Conservation (phyloP, 35 echinoderm and acorn worm species). For the Acanthaster planci region DNA sequence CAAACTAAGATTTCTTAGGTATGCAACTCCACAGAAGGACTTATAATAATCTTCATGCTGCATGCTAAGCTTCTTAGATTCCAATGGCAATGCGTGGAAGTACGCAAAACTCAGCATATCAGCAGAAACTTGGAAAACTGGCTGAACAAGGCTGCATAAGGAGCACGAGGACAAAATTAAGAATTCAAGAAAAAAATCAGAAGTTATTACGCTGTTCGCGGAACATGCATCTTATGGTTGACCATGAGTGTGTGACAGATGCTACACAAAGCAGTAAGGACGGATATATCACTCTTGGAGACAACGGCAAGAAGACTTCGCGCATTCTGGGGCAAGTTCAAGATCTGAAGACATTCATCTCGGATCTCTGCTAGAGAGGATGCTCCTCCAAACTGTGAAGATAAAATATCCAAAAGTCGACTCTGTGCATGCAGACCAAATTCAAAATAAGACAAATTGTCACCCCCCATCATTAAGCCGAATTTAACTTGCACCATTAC, state of each 20-base stretch:
- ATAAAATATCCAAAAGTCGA: not conserved
- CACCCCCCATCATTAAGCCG: too few relatives aligned
- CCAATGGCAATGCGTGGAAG: too few relatives aligned
- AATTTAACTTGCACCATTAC: too few relatives aligned
- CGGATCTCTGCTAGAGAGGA: conserved; percentile 60
- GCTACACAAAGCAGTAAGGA: conserved; percentile 62
- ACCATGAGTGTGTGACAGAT: conserved; percentile 83
- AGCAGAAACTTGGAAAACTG: too few relatives aligned
- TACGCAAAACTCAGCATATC: too few relatives aligned
- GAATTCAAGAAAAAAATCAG: not conserved
- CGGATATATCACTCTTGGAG: conserved; percentile 29
- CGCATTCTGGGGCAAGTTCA: conserved; percentile 39
- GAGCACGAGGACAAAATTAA: too few relatives aligned
- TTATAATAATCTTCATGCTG: too few relatives aligned
- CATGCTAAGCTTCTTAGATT: too few relatives aligned
- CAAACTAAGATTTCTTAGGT: too few relatives aligned
- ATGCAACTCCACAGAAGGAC: too few relatives aligned
- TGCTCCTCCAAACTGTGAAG: conserved; percentile 39
- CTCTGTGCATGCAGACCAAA: not conserved
- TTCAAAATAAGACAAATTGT: not conserved
- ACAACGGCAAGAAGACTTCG: conserved; percentile 35
- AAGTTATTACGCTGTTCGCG: conserved; percentile 67
- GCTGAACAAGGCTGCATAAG: too few relatives aligned
- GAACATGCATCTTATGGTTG: conserved; percentile 83
- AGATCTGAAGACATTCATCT: conserved; percentile 48